Evolutionary conservation across 2,113 vertebrate species (phyloP).

Genomic region (Corvus moneduloides): DNA sequence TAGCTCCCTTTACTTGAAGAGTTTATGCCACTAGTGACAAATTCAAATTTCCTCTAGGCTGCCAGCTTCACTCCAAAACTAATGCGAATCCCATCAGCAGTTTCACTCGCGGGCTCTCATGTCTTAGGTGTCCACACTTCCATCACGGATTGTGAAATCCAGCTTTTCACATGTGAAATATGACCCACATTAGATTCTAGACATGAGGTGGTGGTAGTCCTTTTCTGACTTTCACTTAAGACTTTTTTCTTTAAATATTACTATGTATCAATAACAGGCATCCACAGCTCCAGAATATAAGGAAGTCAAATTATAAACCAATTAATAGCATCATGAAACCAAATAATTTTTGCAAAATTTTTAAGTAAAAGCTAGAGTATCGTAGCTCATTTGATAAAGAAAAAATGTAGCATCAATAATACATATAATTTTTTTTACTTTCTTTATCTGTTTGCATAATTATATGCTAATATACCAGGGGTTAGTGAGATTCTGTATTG

Average conservation of each 20-base stretch:
- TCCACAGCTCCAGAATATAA: neutral
- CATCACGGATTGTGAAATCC: neutral
- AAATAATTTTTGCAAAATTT: neutral
- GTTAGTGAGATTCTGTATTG: neutral
- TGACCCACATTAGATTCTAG: neutral
- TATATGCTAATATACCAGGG: neutral
- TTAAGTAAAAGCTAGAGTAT: neutral
- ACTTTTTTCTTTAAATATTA: neutral
- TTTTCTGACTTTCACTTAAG: neutral
- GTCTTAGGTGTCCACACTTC: neutral
- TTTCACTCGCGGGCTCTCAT: neutral
- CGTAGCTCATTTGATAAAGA: neutral
- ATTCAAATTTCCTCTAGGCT: neutral
- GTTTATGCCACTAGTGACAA: neutral
- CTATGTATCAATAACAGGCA: neutral
- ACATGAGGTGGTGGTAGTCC: neutral
- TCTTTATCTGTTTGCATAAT: neutral
- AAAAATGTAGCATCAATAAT: neutral
- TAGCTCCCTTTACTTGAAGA: neutral
- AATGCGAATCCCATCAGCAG: neutral
- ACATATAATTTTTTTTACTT: neutral
- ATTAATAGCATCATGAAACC: neutral
- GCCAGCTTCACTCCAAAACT: neutral
- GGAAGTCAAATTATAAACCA: neutral
- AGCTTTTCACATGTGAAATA: neutral